These are phyloP conservation scores for Philaenus spumarius DNA, from an alignment of 1,140 invertebrate genomes.

Conservation along the genomic window DNA sequence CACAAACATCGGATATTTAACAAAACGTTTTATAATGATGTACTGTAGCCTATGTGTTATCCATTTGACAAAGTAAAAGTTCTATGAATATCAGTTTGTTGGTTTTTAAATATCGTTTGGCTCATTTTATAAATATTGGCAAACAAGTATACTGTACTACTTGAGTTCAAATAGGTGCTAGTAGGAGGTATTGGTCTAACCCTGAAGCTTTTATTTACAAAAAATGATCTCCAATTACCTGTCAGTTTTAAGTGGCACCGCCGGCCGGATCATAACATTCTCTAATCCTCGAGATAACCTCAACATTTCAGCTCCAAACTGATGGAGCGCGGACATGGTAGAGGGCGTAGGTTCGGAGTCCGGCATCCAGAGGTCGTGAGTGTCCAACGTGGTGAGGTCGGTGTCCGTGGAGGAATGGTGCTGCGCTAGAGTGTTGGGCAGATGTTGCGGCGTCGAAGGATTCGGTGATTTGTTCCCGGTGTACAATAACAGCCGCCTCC, in stretches of 20 bases:
- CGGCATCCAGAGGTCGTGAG: constrained; percentile 71
- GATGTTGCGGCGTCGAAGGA: constrained; percentile 14
- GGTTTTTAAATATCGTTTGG: no score
- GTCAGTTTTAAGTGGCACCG: neutral
- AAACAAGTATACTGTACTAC: no score
- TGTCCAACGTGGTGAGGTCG: constrained; percentile 69
- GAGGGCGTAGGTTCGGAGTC: constrained; percentile 70
- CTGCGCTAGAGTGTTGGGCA: constrained; percentile 16
- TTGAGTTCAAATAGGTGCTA: no score
- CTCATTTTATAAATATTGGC: no score
- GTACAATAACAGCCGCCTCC: constrained; percentile 50
- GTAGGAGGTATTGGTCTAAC: no score
- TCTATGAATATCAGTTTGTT: no score
- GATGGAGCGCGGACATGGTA: constrained; percentile 71
- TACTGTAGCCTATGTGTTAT: no score
- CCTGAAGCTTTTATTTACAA: no score
- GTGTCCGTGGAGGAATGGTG: constrained; percentile 67
- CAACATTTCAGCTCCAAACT: constrained; percentile 76
- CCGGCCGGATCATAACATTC: constrained; percentile 27
- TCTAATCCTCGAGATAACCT: constrained; percentile 68
- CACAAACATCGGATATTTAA: no score
- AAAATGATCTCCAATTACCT: no score
- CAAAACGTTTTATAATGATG: no score
- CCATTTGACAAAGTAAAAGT: no score
- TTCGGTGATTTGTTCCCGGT: constrained; percentile 32